Percentiles rank a stretch among this genome's conserved stretches.
phyloP scores from a whole-genome alignment of 2,113 vertebrate genomes.

The Psephotus haematonotus region DNA sequence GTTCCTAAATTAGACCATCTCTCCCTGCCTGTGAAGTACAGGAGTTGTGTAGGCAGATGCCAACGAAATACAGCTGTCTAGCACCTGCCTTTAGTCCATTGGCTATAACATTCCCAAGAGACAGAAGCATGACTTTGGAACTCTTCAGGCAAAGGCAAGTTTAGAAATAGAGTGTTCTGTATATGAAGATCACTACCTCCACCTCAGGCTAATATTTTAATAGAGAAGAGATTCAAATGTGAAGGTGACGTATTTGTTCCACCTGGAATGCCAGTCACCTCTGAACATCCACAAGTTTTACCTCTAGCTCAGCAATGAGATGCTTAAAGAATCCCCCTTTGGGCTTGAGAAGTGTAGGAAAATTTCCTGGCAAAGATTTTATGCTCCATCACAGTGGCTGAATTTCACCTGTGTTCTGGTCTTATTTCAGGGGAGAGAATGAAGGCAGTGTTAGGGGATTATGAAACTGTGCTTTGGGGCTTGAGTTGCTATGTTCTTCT shows the following conservation, averaged over 20 bases:
- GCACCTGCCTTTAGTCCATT: neutral
- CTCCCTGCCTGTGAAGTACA: neutral
- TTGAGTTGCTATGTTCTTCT: neutral
- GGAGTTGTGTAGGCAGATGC: neutral
- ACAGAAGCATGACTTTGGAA: neutral
- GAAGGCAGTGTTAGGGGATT: neutral
- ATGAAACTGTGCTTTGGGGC: neutral
- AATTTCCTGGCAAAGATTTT: neutral
- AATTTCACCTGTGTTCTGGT: neutral
- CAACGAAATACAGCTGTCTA: neutral
- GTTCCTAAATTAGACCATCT: neutral
- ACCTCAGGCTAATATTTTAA: neutral
- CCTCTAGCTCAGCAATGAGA: neutral
- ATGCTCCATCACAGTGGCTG: neutral
- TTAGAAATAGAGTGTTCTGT: neutral
- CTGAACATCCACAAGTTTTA: neutral
- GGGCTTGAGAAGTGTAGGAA: neutral
- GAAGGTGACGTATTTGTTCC: neutral
- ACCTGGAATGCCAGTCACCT: neutral
- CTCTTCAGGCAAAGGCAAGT: neutral
- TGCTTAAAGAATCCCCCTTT: neutral
- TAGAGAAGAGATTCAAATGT: neutral
- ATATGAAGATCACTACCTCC: neutral
- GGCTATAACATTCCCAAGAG: neutral
- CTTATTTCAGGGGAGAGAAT: neutral